Base-by-base conservation (phyloP, 92 coral and sea anemone species). In the Porites cylindrica region DNA sequence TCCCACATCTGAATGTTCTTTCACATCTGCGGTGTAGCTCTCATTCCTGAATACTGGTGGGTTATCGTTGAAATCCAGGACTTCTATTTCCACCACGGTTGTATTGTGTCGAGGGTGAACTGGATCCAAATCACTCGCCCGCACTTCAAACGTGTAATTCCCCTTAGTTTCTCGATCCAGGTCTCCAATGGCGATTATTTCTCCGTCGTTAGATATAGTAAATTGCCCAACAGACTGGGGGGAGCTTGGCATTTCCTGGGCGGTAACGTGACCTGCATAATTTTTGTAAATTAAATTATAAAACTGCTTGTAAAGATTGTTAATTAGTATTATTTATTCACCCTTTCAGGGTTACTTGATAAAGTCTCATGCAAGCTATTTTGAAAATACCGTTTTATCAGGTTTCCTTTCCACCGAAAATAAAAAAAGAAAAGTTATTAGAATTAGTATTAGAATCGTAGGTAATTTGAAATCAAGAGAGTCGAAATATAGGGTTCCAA, bases 31-130 rank as follows among this genome's bases (percentile, higher is more conserved):
- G 16, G 76, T 90, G 80, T 95, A 92, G 78, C 92, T 94, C 21
- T 76, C 73, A 76, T 94, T 75, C 32, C 76, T 74, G 79, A 96
- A 96, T 32, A 84, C 90, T 8, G 99, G 99, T 1, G 96, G 89
- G 76, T 96, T 96, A 74, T 96, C 96, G 63, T 96, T 96, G 8
- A 88, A 79, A 84, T 96, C 99, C 89, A 89, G 82, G 81, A 96
- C 91, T 32, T 77, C 93, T 43, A 96, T 91, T 87, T 82, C 86
- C n/a, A 96, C 99, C 26, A 91, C 88, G 86, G 98, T 89, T 52
- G 92, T 70, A 79, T 91, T 95, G 9, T 82, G 83, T 69, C 98
- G 94, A 5, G 98, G 98, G 51, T 78, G 75, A 51, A 87, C 84
- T 75, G 94, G 91, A 76, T 95, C 99, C 43, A 88, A 77, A 75